A percentile compares a stretch with the other conserved stretches of the same genome.
Conservation (phyloP, 2,113 vertebrate species). For the Ginglymostoma cirratum region DNA sequence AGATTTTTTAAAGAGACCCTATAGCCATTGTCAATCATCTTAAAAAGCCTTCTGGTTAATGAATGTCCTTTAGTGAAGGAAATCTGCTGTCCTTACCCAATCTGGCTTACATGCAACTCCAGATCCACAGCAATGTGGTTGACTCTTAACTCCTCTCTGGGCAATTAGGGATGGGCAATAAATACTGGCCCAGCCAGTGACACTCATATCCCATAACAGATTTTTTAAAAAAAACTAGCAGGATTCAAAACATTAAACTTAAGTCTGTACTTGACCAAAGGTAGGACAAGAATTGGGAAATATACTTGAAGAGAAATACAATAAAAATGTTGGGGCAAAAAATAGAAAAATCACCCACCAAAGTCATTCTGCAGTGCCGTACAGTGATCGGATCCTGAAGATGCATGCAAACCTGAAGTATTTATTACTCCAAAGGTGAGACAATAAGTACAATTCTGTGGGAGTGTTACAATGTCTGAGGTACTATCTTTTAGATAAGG, state of each 20-base stretch:
- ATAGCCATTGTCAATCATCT: too few relatives aligned
- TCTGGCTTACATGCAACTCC: too few relatives aligned
- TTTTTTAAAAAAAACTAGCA: too few relatives aligned
- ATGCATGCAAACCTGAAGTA: neutral
- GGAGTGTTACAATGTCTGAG: neutral
- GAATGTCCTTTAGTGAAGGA: too few relatives aligned
- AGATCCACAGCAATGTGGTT: too few relatives aligned
- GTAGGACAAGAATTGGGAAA: neutral
- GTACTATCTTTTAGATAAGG: neutral
- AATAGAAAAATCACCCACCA: neutral
- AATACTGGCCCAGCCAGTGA: too few relatives aligned
- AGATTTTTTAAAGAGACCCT: too few relatives aligned
- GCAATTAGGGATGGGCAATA: too few relatives aligned
- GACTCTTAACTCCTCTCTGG: too few relatives aligned
- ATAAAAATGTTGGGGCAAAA: neutral
- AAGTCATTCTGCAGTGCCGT: neutral
- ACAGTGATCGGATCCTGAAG: neutral
- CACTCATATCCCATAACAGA: too few relatives aligned
- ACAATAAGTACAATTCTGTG: neutral
- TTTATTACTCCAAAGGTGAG: neutral
- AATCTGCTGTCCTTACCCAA: too few relatives aligned
- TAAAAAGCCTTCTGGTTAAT: too few relatives aligned
- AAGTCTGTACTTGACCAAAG: neutral
- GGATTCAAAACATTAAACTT: neutral
- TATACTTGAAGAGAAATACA: neutral